These are phyloP conservation scores for Micrasema minimum DNA, from an alignment of 1,140 invertebrate species.

Conservation along the genomic window DNA sequence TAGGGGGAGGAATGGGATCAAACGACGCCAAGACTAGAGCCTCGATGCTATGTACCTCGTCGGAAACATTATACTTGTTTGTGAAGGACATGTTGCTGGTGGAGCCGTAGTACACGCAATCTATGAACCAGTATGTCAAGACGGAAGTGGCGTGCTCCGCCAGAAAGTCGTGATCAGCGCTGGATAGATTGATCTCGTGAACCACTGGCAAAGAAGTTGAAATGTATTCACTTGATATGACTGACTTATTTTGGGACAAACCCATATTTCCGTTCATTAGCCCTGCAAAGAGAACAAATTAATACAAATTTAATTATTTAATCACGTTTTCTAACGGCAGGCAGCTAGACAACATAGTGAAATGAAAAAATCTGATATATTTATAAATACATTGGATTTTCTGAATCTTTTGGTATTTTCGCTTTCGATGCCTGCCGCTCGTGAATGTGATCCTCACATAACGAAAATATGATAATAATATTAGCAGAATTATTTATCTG, in stretches of 20 bases:
- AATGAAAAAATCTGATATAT: too few species aligned
- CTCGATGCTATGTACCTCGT: slow-evolving; percentile 73
- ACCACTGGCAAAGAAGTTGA: slow-evolving; percentile 69
- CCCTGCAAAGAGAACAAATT: slow-evolving; percentile 65
- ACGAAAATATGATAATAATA: too few species aligned
- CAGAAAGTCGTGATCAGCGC: slow-evolving; percentile 71
- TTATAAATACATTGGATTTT: too few species aligned
- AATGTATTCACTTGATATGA: slow-evolving; percentile 67
- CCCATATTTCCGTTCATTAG: slow-evolving; percentile 73
- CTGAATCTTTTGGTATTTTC: too few species aligned
- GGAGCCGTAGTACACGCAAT: slow-evolving; percentile 77
- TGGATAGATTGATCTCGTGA: slow-evolving; percentile 69
- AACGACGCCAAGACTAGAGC: slow-evolving; percentile 76
- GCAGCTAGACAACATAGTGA: too few species aligned
- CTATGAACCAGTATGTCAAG: slow-evolving; percentile 80
- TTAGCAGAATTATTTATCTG: too few species aligned
- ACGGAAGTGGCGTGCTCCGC: slow-evolving; percentile 71
- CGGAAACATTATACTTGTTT: slow-evolving; percentile 72
- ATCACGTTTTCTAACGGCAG: too few species aligned
- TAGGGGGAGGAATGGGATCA: slow-evolving; percentile 70
- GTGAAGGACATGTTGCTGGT: slow-evolving; percentile 70
- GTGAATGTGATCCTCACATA: too few species aligned
- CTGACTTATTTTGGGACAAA: slow-evolving; percentile 68
- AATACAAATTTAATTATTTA: too few species aligned
- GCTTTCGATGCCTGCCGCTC: too few species aligned